Evolutionary conservation across 2,113 vertebrate species (phyloP).

Genomic region (Phyllostomus discolor): DNA sequence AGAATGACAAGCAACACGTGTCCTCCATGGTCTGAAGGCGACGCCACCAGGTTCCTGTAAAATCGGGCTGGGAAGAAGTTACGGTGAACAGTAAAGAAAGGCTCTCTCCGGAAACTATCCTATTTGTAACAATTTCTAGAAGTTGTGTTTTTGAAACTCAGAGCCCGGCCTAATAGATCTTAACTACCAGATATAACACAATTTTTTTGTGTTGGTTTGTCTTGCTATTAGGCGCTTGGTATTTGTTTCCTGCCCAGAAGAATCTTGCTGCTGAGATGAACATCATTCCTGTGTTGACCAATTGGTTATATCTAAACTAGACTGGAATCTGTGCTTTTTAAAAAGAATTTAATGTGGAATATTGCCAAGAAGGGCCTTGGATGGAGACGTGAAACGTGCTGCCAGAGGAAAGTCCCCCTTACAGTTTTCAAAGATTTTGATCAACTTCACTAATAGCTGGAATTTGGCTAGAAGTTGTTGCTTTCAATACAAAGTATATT

Average conservation of each 20-base stretch:
- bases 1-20: neutral
- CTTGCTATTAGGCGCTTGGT: neutral
- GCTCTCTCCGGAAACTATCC: neutral
- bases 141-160: constrained; percentile 13
- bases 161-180: neutral
- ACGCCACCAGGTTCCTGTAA: neutral
- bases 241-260: neutral
- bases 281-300: neutral
- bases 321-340: neutral
- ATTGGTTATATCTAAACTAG: neutral
- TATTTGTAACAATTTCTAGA: constrained; percentile 24
- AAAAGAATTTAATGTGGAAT: neutral
- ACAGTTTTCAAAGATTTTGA: neutral
- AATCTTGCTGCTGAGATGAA: neutral
- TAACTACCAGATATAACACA: neutral
- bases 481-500: neutral
- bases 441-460: neutral
- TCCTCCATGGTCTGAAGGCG: neutral
- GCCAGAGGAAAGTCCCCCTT: neutral
- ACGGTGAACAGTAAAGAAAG: neutral
- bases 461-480: neutral
- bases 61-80: neutral
- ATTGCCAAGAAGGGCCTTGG: neutral
- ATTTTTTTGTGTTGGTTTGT: neutral
- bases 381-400: neutral